Evolutionary conservation across 2,113 vertebrate genomes (phyloP), one percentile per base, ranked within the genome.

Genomic region (Emberiza fucata): DNA sequence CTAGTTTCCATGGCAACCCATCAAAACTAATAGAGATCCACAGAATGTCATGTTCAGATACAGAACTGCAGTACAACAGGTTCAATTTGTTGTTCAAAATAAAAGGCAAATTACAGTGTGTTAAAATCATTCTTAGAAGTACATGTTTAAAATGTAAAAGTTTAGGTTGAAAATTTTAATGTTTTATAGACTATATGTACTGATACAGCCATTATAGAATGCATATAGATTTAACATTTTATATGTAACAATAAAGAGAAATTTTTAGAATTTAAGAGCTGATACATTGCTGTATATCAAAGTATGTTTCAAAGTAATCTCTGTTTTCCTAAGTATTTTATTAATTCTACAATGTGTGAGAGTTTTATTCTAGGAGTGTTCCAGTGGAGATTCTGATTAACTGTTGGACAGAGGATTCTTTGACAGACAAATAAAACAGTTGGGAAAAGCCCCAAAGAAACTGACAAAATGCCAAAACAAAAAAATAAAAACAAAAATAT

Each of bases 1-100:
- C 51, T 63, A 77, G 97, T 98, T 97, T 97, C 97, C 88, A 97
- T 95, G 93, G 96, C 29, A 98, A 98, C 97, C 13, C 45, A 81
- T 77, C 72, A 95, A 97, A 97, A 97, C 96, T 97, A 97, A 96
- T 95, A 94, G 69, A 94, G 20, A n/a, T 39, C 37, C 76, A 86
- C 40, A 93, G 76, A 97, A 97, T 3, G 4, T 94, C 86, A 91
- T 86, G 35, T 80, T 97, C 75, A 0, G 42, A 93, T 89, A 91
- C 54, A 86, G 90, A 95, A 65, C 22, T 5, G 2, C 72, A 95
- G 91, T 81, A 61, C 44, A 90, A 95, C 94, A 95, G 29, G 14
- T 95, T 97, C 73, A 95, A 85, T 96, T 75, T 96, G 66, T 79
- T 94, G 51, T 93, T 94, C 63, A 95, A 97, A 96, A 91, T 94